A percentile compares a stretch with the other conserved stretches of the same genome.
phyloP scores from a whole-genome alignment of 92 coral and sea anemone species.

The Actinostola sp. region DNA sequence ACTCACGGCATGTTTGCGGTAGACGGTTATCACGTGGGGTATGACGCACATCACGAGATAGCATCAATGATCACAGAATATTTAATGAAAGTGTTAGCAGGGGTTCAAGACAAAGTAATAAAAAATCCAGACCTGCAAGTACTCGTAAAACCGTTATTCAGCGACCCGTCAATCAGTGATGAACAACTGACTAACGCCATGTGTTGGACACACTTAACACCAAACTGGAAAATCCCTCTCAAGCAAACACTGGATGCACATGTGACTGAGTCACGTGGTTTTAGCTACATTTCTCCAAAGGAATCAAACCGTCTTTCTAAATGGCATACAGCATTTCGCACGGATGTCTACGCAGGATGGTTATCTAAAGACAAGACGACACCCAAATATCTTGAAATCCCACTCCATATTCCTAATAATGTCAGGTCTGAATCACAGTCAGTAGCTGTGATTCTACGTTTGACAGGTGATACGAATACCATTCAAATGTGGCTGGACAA shows the following conservation, averaged over 20 bases:
- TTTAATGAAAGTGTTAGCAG: slow-evolving; percentile 16
- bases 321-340: slow-evolving; percentile 5
- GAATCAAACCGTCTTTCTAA: too few species aligned
- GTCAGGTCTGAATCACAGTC: neutral
- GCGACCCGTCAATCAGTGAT: slow-evolving; percentile 30
- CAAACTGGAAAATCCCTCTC: slow-evolving; percentile 49
- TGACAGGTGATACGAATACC: slow-evolving; percentile 2
- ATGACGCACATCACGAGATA: neutral
- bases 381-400: slow-evolving; percentile 38
- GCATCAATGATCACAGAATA: slow-evolving; percentile 16
- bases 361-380: slow-evolving; percentile 15
- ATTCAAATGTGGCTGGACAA: slow-evolving; percentile 39
- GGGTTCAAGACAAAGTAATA: neutral
- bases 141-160: slow-evolving; percentile 18
- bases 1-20: slow-evolving; percentile 31
- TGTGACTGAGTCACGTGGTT: slow-evolving; percentile 42
- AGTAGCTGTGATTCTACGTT: slow-evolving; percentile 31
- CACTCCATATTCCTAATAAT: slow-evolving; percentile 42
- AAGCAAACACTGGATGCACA: slow-evolving; percentile 52
- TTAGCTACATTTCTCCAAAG: slow-evolving; percentile 16
- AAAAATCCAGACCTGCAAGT: neutral
- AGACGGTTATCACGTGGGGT: neutral
- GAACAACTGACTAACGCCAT: slow-evolving; percentile 25
- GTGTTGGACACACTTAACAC: slow-evolving; percentile 68
- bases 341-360: slow-evolving; percentile 82